Evolutionary conservation across 2,888 invertebrate genomes (phyloP).

Genomic region (Brachypalpus laphriformis): DNA sequence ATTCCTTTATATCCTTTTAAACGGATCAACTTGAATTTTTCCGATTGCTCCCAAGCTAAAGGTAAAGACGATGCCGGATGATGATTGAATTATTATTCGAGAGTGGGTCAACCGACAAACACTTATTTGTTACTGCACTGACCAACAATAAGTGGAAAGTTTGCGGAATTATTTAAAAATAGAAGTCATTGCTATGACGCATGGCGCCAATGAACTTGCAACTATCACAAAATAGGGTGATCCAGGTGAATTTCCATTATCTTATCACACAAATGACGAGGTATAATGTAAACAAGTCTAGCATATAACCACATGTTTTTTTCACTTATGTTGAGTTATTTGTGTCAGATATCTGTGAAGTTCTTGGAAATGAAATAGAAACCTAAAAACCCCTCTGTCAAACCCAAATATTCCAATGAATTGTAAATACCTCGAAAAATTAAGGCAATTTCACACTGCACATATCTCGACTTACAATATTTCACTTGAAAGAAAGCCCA

Average conservation of each 20-base stretch:
- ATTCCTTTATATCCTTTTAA: no score
- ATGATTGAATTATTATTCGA: no score
- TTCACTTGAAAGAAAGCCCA: not conserved
- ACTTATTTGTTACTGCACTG: no score
- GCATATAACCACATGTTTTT: not conserved
- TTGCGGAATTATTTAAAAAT: no score
- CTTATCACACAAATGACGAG: not conserved
- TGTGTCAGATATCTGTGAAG: not conserved
- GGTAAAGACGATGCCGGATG: no score
- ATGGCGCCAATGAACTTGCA: not conserved
- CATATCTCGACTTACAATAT: not conserved
- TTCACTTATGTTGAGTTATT: no score
- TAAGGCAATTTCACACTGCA: not conserved
- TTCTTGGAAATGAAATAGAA: not conserved
- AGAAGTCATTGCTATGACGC: no score
- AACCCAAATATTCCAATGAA: not conserved
- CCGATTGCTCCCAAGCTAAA: no score
- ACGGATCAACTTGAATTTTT: no score
- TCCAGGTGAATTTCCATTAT: not conserved
- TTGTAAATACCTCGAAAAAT: not conserved
- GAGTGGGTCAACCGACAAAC: no score
- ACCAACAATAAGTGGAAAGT: no score
- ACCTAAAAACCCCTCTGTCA: not conserved
- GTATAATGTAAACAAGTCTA: not conserved
- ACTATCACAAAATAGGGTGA: not conserved